Evolutionary conservation across 2,113 vertebrate species (phyloP).

Genomic region (Rhinolophus sinicus): DNA sequence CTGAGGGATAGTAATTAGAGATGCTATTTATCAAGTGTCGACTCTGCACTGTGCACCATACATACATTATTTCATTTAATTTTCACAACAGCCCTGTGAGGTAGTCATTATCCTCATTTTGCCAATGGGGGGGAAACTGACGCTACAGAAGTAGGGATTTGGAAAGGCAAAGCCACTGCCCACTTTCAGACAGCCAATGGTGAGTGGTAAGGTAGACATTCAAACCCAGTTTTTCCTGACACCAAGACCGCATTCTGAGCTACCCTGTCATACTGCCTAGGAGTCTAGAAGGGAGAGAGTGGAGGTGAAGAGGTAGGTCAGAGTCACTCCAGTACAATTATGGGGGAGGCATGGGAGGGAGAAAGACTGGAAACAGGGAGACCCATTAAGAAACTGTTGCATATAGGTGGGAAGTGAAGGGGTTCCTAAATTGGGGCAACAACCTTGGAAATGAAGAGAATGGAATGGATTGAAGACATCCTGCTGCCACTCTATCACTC

Average conservation of each 20-base stretch:
- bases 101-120: slow-evolving; percentile 4
- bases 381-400: background rate
- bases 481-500: background rate
- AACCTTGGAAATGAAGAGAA: background rate
- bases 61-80: slow-evolving; percentile 18
- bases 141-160: slow-evolving; percentile 1
- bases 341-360: background rate
- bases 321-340: background rate
- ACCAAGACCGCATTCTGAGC: background rate
- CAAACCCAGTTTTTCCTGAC: background rate
- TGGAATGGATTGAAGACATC: background rate
- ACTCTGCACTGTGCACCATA: background rate
- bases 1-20: background rate
- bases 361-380: slow-evolving; percentile 3
- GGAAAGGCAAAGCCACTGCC: background rate
- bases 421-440: background rate
- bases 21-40: background rate
- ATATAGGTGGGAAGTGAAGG: slow-evolving; percentile 9
- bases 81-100: background rate
- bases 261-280: background rate
- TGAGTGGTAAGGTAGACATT: background rate
- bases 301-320: background rate
- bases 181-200: background rate
- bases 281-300: background rate
- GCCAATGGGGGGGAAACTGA: background rate